phyloP scores from a whole-genome alignment of 2,797 vertebrate species.

The Oreortyx pictus region DNA sequence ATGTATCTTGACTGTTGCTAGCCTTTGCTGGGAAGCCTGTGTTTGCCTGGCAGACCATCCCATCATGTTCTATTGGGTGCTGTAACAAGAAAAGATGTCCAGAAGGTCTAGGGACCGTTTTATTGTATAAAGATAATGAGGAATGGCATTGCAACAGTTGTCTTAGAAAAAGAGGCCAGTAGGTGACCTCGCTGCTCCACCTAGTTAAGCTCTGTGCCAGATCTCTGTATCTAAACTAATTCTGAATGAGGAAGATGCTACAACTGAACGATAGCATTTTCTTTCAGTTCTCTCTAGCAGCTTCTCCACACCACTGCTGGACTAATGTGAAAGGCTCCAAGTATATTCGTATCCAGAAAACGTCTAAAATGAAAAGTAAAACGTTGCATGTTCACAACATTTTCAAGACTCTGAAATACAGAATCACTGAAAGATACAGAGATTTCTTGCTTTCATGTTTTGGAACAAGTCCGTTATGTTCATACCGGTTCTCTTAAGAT shows the following conservation, averaged over 20 bases:
- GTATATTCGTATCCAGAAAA: not conserved
- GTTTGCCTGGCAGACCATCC: not conserved
- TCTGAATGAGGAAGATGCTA: not conserved
- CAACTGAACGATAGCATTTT: not conserved
- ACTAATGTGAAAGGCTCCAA: not conserved
- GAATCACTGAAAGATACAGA: not conserved
- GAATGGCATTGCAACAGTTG: not conserved
- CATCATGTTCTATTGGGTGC: not conserved
- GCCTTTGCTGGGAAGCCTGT: not conserved
- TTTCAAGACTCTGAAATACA: not conserved
- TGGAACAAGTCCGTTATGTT: not conserved
- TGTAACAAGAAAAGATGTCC: not conserved
- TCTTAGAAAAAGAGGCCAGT: not conserved
- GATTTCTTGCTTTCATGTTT: not conserved
- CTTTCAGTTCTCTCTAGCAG: not conserved
- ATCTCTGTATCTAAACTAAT: not conserved
- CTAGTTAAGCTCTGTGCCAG: not conserved
- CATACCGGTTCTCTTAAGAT: not conserved
- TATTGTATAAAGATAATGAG: not conserved
- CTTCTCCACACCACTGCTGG: not conserved
- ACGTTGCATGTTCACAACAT: accelerated
- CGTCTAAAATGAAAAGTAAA: not conserved
- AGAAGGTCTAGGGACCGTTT: not conserved
- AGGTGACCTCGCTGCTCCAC: not conserved
- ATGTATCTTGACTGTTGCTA: not conserved